These are phyloP conservation scores for Hippoglossus hippoglossus DNA, from an alignment of 2,797 vertebrate genomes.

Conservation along the genomic window DNA sequence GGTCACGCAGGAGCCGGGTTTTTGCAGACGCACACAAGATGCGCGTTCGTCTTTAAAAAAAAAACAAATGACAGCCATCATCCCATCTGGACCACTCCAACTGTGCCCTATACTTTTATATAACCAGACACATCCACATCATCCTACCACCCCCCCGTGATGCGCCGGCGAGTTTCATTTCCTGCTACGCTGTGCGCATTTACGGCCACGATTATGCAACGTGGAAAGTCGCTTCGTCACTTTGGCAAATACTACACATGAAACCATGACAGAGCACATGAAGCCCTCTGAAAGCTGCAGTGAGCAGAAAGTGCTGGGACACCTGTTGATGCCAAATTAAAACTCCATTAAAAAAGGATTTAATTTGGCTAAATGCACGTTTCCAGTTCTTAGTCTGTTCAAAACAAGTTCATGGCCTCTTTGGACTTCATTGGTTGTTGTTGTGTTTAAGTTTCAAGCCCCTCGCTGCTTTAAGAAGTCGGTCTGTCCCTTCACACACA, in stretches of 20 bases:
- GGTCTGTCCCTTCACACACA: slow-evolving; percentile 16
- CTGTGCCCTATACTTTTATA: slow-evolving; percentile 71
- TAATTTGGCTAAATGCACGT: background rate
- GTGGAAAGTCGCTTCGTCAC: slow-evolving; percentile 41
- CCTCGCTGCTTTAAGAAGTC: slow-evolving; percentile 3
- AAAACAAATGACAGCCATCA: slow-evolving; percentile 50
- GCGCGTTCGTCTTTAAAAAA: slow-evolving; percentile 37
- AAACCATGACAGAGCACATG: background rate
- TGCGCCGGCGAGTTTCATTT: slow-evolving; percentile 67
- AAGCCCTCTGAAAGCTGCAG: background rate
- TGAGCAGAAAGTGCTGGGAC: background rate
- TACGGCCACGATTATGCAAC: slow-evolving; percentile 71
- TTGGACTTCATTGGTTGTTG: background rate
- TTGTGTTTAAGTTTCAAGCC: background rate
- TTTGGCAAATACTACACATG: slow-evolving; percentile 9
- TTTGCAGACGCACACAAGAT: slow-evolving; percentile 33
- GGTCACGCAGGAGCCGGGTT: slow-evolving; percentile 64
- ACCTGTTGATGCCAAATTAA: slow-evolving; percentile 52
- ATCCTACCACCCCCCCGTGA: slow-evolving; percentile 48
- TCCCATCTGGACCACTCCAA: slow-evolving; percentile 48
- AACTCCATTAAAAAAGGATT: background rate
- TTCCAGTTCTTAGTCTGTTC: slow-evolving; percentile 6
- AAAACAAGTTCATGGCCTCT: background rate
- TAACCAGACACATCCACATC: slow-evolving; percentile 68
- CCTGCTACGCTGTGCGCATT: slow-evolving; percentile 65